phyloP scores from a whole-genome alignment of 30 jellyfish, hydroid and myxozoan species.

The Aurelia aurita complex sp. Pacific region DNA sequence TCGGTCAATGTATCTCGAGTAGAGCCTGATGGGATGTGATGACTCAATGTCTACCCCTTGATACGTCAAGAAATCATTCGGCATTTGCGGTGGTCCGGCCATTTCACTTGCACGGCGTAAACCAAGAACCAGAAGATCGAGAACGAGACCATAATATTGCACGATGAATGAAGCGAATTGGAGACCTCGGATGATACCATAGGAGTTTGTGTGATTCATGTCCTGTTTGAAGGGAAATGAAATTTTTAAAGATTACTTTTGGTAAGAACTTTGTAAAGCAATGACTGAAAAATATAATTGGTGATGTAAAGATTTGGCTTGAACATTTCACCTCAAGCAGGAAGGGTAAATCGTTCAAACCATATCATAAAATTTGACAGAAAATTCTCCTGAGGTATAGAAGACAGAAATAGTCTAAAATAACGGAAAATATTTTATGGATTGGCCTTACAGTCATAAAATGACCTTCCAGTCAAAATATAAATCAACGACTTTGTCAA shows the following conservation, averaged over 20 bases:
- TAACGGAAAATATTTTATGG: too few relatives aligned
- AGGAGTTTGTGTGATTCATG: slow-evolving; percentile 98
- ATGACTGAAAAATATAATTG: too few relatives aligned
- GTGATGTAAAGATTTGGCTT: too few relatives aligned
- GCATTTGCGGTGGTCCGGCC: slow-evolving; percentile 99
- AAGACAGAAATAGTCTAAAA: too few relatives aligned
- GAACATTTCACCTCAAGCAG: too few relatives aligned
- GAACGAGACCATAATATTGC: slow-evolving; percentile 96
- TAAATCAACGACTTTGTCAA: too few relatives aligned
- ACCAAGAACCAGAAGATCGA: slow-evolving; percentile 97
- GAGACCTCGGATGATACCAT: slow-evolving; percentile 96
- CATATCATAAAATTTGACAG: too few relatives aligned
- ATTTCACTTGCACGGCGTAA: slow-evolving; percentile 96
- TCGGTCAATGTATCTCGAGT: slow-evolving; percentile 94
- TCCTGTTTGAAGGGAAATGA: slow-evolving; percentile 48
- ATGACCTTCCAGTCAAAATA: too few relatives aligned
- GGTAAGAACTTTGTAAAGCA: too few relatives aligned
- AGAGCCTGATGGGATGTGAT: slow-evolving; percentile 96
- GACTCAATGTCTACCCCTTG: slow-evolving; percentile 96
- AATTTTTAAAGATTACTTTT: neutral
- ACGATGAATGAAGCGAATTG: slow-evolving; percentile 99
- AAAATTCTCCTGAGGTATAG: too few relatives aligned
- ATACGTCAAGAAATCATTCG: slow-evolving; percentile 91
- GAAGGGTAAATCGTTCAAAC: too few relatives aligned
- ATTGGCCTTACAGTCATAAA: too few relatives aligned